Evolutionary conservation across 2,888 invertebrate genomes (phyloP).

Genomic region (Bruchidius siliquastri): DNA sequence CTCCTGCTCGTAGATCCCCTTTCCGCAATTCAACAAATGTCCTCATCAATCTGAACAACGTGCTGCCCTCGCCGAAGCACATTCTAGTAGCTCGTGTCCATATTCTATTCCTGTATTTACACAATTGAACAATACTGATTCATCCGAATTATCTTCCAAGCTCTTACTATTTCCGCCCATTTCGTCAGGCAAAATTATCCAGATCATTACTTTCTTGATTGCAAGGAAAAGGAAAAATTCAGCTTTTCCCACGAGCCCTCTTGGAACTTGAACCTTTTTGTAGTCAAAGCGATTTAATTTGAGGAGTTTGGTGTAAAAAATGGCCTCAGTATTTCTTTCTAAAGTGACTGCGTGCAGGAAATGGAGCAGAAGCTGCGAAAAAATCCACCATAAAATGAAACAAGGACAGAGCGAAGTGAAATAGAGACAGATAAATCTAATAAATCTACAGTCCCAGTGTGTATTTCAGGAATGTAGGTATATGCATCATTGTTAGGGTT

Average conservation of each 20-base stretch:
- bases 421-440: background rate
- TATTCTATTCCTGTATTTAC: too few relatives aligned
- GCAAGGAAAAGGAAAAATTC: background rate
- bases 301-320: background rate
- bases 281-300: background rate
- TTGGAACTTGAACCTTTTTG: background rate
- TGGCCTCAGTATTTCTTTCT: background rate
- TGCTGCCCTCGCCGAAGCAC: too few relatives aligned
- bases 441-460: background rate
- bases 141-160: too few relatives aligned
- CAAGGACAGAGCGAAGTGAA: background rate
- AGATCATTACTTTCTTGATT: background rate
- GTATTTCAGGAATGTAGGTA: background rate
- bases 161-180: background rate
- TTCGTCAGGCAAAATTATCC: background rate
- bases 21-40: too few relatives aligned
- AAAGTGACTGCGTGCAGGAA: background rate
- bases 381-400: background rate
- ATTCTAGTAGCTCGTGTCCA: too few relatives aligned
- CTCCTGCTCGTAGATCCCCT: too few relatives aligned
- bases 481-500: background rate
- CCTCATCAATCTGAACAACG: too few relatives aligned
- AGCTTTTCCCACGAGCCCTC: background rate
- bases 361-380: background rate
- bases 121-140: too few relatives aligned